A percentile compares a stretch with the other conserved stretches of the same genome.
Conservation (phyloP, 2,797 vertebrate genomes). For the Psittacula echo region DNA sequence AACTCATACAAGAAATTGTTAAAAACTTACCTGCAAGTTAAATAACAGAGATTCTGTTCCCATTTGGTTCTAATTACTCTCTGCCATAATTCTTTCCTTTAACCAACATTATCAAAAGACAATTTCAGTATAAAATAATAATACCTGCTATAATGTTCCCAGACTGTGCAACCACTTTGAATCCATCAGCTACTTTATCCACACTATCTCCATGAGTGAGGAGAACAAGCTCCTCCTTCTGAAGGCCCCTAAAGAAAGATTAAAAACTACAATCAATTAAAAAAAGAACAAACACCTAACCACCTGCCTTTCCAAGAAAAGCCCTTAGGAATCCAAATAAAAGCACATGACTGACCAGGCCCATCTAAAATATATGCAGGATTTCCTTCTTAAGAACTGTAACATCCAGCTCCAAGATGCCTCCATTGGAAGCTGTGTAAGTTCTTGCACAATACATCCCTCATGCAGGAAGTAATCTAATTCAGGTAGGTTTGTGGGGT, state of each 20-base stretch:
- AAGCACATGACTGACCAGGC: fast-evolving
- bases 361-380: background rate
- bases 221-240: slow-evolving; percentile 96
- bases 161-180: slow-evolving; percentile 96
- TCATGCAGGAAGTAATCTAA: background rate
- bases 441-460: background rate
- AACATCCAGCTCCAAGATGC: background rate
- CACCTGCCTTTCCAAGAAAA: background rate
- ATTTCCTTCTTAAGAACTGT: background rate
- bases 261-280: background rate
- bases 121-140: background rate
- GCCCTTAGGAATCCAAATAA: background rate
- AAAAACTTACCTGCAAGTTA: background rate
- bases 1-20: background rate
- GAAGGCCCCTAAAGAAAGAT: slow-evolving; percentile 86
- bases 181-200: slow-evolving; percentile 98
- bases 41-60: background rate
- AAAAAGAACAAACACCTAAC: background rate
- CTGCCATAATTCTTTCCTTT: background rate
- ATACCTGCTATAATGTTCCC: slow-evolving; percentile 96
- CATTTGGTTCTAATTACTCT: background rate
- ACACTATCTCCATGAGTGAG: slow-evolving; percentile 98
- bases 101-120: background rate
- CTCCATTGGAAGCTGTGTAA: fast-evolving
- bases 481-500: background rate